Base-by-base conservation (phyloP, 2,113 vertebrate genomes). In the Hydropotes inermis region DNA sequence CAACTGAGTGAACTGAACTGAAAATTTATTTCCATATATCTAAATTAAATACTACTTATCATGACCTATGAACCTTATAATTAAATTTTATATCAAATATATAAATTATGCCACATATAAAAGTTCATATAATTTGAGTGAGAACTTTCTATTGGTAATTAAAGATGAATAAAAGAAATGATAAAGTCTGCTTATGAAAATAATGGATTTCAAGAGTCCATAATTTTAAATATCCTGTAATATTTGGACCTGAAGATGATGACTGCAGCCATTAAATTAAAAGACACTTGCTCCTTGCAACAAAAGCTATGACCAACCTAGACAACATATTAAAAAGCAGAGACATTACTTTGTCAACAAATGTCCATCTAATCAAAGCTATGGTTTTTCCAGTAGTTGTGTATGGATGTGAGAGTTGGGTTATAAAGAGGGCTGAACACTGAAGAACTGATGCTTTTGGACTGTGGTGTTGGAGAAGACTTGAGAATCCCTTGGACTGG, bases 141-240 rank as follows among this genome's bases (percentile, higher is more conserved):
- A 86, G 23, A 95, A 23, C 2, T 79, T 87, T 87, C 54, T 91
- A 39, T 87, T 15, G 12, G n/a, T 70, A 87, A 78, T 70, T 79
- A 86, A 86, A 89, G 15, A 36, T 47, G 23, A 96, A 91, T 87
- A 8, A 95, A 96, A 94, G 61, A 61, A 70, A 87, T 90, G 57
- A 57, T 84, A 92, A 95, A 93, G 3, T 82, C 13, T 89, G 3
- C 43, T 93, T 89, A 83, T 82, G 43, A 95, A 96, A 96, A 91
- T 45, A 96, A 89, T 87, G 33, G 21, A 89, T 91, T 97, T 94
- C 27, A 94, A 39, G 25, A 92, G 13, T 54, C 27, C 3, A 91
- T 76, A 89, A 91, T 92, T 79, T 85, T 78, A 91, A 87, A 33
- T 6, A 67, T 0, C 2, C 5, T 82, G 27, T 90, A 23, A 78